Evolutionary conservation across 2,888 invertebrate genomes (phyloP), one percentile per base, ranked within the genome.

Genomic region (Dynastes hyllus): DNA sequence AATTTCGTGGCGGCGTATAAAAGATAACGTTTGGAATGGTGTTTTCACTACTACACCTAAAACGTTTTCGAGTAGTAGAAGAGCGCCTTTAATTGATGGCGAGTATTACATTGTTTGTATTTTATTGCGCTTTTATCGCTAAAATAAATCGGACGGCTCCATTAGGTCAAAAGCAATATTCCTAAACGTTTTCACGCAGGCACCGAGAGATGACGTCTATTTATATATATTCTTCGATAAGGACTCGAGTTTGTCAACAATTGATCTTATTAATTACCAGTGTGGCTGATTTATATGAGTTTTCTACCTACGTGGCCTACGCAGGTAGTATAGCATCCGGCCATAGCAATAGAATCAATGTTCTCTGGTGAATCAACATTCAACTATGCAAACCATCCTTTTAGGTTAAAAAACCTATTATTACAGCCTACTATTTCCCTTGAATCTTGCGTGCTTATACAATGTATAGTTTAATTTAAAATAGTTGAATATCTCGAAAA

Each of bases 211-310:
- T 29, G 55, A 67, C 53, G 70, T 76, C 76, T 79, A 80, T 79
- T 79, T 81, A 81, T 79, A 79, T 81, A 81, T 78, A 80, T 81
- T 80, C 27, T 79, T 78, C 76, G 80, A 82, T 81, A 81, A 81
- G 80, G 80, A 67, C 70, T 65, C 71, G 76, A 80, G 78, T 67
- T 79, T 81, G 82, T 81, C 80, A 80, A 80, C 81, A 66, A 76
- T 76, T 80, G 81, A 77, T 81, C 79, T 78, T 81, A 82, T 82
- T 82, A 82, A 82, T 82, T 82, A 82, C 80, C 4, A 81, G 63
- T 70, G 37, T 63, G 61, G 50, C 75, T 81, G 81, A 82, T 81
- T 78, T 78, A 76, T 76, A 37, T 11, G 51, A 16, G 32, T 13
- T 63, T 76, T 63, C 76, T 51, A 51, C 27, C 50, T 45, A 45